Evolutionary conservation across 2,888 invertebrate genomes (phyloP).

Genomic region (Pristionchus maxplancki): DNA sequence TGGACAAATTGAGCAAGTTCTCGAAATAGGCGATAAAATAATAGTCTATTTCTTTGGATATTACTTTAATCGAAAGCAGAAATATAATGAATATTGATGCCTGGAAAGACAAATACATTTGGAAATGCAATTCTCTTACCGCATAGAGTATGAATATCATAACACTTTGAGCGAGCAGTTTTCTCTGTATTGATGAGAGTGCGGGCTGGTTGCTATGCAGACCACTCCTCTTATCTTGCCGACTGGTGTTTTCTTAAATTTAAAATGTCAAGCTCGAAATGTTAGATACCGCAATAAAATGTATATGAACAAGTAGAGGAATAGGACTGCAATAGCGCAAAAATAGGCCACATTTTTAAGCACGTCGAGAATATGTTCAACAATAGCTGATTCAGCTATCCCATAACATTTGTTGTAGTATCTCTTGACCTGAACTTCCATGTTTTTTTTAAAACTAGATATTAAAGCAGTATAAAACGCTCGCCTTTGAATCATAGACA

Average conservation of each 20-base stretch:
- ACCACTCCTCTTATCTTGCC: not conserved
- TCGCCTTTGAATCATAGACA: too few species aligned
- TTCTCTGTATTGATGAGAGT: not conserved
- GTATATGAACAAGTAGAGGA: not conserved
- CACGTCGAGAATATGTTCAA: too few species aligned
- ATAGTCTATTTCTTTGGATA: not conserved
- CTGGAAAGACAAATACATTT: too few species aligned
- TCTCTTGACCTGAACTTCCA: too few species aligned
- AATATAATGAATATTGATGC: too few species aligned
- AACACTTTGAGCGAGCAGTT: not conserved
- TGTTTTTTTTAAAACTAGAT: not conserved
- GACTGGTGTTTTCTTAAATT: not conserved
- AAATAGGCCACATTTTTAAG: too few species aligned
- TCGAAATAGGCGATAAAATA: not conserved
- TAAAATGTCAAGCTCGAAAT: too few species aligned
- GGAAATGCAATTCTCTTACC: too few species aligned
- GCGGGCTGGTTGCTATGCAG: not conserved
- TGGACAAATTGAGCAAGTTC: not conserved
- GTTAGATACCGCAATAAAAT: not conserved
- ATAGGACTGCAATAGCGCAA: not conserved
- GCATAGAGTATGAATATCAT: not conserved
- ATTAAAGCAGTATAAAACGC: too few species aligned
- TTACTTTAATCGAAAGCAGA: too few species aligned
- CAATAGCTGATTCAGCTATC: not conserved
- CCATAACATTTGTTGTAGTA: too few species aligned